A percentile compares a stretch with the other conserved stretches of the same genome.
These are phyloP conservation scores for Crotalus viridis DNA, from an alignment of 2,113 vertebrate genomes.

Conservation along the genomic window DNA sequence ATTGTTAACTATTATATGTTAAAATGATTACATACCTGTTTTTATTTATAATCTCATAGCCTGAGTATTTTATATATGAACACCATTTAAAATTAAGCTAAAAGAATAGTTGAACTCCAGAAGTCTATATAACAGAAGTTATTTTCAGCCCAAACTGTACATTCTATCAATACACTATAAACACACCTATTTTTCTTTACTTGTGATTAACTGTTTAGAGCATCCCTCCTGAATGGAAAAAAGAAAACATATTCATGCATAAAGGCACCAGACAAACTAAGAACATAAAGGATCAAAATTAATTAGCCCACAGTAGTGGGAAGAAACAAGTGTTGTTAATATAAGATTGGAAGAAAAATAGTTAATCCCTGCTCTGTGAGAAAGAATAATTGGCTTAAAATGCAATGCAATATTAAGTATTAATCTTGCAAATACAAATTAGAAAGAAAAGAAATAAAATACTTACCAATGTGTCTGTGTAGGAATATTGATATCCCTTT, in stretches of 20 bases:
- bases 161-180: background rate
- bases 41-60: background rate
- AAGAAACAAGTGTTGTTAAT: background rate
- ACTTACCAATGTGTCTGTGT: constrained; percentile 72
- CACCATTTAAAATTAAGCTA: background rate
- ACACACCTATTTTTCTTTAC: background rate
- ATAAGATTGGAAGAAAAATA: background rate
- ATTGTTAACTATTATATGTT: background rate
- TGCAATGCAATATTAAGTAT: background rate
- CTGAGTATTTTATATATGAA: background rate
- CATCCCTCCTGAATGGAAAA: background rate
- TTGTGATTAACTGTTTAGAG: background rate
- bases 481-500: constrained; percentile 73
- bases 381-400: background rate
- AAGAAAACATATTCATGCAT: background rate
- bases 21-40: background rate
- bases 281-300: background rate
- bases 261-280: background rate
- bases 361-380: background rate
- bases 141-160: background rate
- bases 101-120: background rate
- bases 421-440: background rate
- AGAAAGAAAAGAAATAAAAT: constrained; percentile 3
- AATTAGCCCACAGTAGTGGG: background rate
- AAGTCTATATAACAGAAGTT: background rate